Conservation (phyloP, 2,113 vertebrate genomes). For the Rattus norvegicus region GRCr8 NC_086028.1:86378001-86378500, state of each 20-base stretch:
- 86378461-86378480: not conserved
- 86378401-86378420: not conserved
- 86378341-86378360: not conserved
- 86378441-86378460: not conserved
- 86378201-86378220: fast-evolving
- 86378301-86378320: not conserved
- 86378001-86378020: not conserved
- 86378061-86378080: not conserved
- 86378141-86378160: no score
- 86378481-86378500: not conserved
- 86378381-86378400: not conserved
- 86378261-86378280: not conserved
- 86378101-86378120: not conserved
- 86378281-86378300: not conserved
- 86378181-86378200: not conserved
- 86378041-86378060: not conserved
- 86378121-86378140: no score
- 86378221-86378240: fast-evolving
- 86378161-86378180: no score
- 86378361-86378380: not conserved
- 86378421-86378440: not conserved
- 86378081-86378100: not conserved
- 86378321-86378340: not conserved
- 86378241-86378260: not conserved
- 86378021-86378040: not conserved